Evolutionary conservation across 1,140 invertebrate species (phyloP), one percentile per base, ranked within the genome.

Genomic region (Drosophila sturtevanti): DNA sequence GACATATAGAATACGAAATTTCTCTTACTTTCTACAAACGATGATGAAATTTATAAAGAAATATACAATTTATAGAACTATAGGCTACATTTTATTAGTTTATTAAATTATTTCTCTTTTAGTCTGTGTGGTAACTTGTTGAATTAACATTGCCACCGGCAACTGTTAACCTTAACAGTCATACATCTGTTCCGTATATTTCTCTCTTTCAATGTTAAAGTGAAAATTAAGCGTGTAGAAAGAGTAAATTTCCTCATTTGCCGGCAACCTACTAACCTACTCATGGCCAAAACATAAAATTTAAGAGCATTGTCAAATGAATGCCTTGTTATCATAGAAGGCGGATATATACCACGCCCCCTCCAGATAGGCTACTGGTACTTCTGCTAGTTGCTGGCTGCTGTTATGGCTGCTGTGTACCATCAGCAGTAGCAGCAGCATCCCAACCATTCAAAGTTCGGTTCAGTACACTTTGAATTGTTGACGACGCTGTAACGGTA

Each of bases 391-490:
- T 63, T 69, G 27, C 7, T 18, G 44, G 5, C 16, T 48, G 41
- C 76, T 75, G 67, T 41, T 35, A 59, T 4, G 14, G 61, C 24
- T 58, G 12, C 51, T 44, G 66, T 54, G 55, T 63, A 38, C 22
- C 31, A 76, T 37, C n/a, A 34, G 41, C 18, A 55, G 38, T 22
- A 37, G 67, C 21, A 34, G 21, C 68, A 48, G 66, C 59, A 41
- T 48, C 41, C 41, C 9, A 48, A 48, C 9, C 41, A 10, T 11
- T 48, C 9, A 16, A 48, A 3, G 16, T n/a, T 48, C 10, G 14
- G 24, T 76, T 82, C 77, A 90, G 87, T 90, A 87, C 79, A 79
- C 71, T 81, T 82, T 82, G 64, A 90, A 77, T 72, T 87, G 82
- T 90, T 82, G 87, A 82, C 74, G 87, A 71, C 79, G 79, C 70